Evolutionary conservation across 2,888 invertebrate species (phyloP).

Genomic region (Hoplodrina blanda): DNA sequence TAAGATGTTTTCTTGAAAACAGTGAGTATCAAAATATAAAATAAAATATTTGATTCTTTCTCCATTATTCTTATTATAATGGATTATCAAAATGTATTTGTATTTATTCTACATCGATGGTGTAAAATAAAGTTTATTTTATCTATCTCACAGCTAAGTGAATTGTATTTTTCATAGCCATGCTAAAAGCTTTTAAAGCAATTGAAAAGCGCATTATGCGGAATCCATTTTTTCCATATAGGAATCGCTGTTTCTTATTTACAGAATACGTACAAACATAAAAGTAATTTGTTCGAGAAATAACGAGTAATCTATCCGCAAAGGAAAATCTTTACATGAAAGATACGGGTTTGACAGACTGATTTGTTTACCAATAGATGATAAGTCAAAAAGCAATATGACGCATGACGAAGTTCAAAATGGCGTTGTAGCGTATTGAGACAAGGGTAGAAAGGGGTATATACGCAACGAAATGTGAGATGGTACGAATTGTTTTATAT

Average conservation of each 20-base stretch:
- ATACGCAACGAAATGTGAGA: not conserved
- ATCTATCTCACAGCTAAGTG: not conserved
- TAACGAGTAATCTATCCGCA: constrained; percentile 1
- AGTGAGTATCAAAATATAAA: too few species aligned
- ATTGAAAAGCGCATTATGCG: not conserved
- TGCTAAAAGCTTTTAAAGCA: not conserved
- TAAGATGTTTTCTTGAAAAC: not conserved
- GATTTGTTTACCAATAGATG: constrained; percentile 32
- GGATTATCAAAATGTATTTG: not conserved
- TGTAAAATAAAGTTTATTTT: constrained; percentile 1
- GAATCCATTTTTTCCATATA: not conserved
- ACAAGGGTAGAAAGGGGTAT: constrained; percentile 7
- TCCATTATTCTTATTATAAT: not conserved
- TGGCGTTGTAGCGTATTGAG: constrained; percentile 4
- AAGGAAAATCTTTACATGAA: constrained; percentile 13
- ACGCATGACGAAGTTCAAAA: constrained; percentile 29
- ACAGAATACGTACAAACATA: constrained; percentile 2
- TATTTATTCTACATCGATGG: not conserved
- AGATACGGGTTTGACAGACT: constrained; percentile 19
- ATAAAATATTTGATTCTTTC: not conserved
- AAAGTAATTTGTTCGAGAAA: constrained; percentile 1
- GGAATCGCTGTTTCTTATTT: not conserved
- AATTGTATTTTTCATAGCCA: constrained; percentile 5
- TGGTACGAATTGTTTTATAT: constrained; percentile 13
- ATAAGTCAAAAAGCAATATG: constrained; percentile 21